Evolutionary conservation across 1,140 invertebrate genomes (phyloP).

Genomic region (Portunus trituberculatus): DNA sequence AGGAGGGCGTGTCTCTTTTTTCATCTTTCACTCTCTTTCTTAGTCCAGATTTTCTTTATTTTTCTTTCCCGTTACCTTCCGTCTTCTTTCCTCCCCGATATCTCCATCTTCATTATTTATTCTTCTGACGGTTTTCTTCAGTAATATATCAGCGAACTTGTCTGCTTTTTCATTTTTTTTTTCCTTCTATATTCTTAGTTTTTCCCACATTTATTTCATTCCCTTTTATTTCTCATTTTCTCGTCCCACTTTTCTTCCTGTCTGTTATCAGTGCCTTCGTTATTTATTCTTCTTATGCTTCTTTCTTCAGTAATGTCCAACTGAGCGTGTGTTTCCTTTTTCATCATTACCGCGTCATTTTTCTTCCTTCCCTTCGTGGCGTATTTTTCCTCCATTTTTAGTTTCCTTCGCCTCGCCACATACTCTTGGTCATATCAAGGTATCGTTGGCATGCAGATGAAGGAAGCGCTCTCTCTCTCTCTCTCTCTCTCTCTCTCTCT

Average conservation of each 20-base stretch:
- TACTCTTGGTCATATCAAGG: neutral
- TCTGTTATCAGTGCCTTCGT: neutral
- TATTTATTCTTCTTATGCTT: neutral
- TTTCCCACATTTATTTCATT: no score
- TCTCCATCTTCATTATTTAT: no score
- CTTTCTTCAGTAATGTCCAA: neutral
- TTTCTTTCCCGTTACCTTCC: no score
- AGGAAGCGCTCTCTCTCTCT: conserved; percentile 6
- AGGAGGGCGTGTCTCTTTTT: no score
- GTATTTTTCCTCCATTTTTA: neutral
- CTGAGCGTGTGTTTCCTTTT: neutral
- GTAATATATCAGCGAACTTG: no score
- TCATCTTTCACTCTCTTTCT: no score
- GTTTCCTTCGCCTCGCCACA: neutral
- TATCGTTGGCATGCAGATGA: neutral
- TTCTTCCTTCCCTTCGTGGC: neutral
- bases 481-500: conserved; percentile 34
- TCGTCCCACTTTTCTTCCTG: neutral
- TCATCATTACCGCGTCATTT: neutral
- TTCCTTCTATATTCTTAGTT: neutral
- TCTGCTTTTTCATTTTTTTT: neutral
- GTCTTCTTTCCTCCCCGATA: neutral
- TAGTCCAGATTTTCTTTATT: no score
- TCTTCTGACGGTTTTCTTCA: no score
- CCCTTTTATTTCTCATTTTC: no score